A percentile compares a stretch with the other conserved stretches of the same genome.
Evolutionary conservation across 2,888 invertebrate species (phyloP).

Genomic region (Sisyra terminalis): DNA sequence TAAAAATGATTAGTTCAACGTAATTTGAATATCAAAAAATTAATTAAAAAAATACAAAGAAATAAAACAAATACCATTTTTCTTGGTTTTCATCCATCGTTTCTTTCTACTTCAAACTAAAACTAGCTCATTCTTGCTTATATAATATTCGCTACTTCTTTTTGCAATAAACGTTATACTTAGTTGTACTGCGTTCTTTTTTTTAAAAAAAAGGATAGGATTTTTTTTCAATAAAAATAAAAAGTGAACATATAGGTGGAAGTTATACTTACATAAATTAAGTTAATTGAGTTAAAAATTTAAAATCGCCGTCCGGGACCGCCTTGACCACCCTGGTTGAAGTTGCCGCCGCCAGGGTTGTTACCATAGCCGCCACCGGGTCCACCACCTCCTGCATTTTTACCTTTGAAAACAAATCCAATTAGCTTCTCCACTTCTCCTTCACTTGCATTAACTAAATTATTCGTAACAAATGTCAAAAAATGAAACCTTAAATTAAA

Average conservation of each 20-base stretch:
- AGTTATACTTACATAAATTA: background rate
- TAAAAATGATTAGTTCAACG: constrained; percentile 2
- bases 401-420: constrained; percentile 13
- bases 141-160: too few relatives aligned
- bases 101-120: background rate
- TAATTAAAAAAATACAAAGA: background rate
- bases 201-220: too few relatives aligned
- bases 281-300: constrained; percentile 7
- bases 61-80: constrained; percentile 1
- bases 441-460: background rate
- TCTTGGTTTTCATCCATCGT: background rate
- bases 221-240: background rate
- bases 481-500: constrained; percentile 1
- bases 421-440: background rate
- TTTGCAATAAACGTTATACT: too few relatives aligned
- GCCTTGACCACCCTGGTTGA: constrained; percentile 19
- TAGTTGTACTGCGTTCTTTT: too few relatives aligned
- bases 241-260: background rate
- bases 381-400: constrained; percentile 25
- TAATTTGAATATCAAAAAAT: background rate
- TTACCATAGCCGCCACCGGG: constrained; percentile 26
- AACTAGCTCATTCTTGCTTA: too few relatives aligned
- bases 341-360: constrained; percentile 27
- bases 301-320: constrained; percentile 26
- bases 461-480: constrained; percentile 2